Conservation (phyloP, 2,797 vertebrate genomes). For the Pygocentrus nattereri region DNA sequence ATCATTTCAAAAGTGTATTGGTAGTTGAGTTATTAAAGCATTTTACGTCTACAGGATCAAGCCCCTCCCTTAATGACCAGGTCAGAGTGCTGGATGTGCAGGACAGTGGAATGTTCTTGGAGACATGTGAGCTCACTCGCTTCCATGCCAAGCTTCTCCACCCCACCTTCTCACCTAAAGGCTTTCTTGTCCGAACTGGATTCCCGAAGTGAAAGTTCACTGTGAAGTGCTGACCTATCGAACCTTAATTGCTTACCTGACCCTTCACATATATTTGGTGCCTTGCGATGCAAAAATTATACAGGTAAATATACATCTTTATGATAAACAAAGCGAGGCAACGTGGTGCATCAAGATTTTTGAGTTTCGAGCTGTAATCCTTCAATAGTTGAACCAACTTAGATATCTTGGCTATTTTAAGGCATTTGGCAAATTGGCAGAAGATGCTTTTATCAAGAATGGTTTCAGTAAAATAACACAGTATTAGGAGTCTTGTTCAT, state of each 20-base stretch:
- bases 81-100: constrained; percentile 55
- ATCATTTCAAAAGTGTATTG: not conserved
- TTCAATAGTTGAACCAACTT: too few species aligned
- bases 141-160: constrained; percentile 53
- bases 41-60: constrained; percentile 1
- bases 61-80: not conserved
- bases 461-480: too few species aligned
- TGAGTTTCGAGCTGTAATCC: too few species aligned
- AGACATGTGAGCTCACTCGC: constrained; percentile 47
- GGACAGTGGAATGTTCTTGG: constrained; percentile 26
- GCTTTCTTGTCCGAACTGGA: constrained; percentile 28
- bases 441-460: too few species aligned
- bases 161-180: constrained; percentile 46
- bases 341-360: too few species aligned
- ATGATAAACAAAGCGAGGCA: too few species aligned
- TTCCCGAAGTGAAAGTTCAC: constrained; percentile 32
- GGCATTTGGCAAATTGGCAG: too few species aligned
- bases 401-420: too few species aligned
- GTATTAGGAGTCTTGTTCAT: too few species aligned
- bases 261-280: constrained; percentile 53
- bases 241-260: constrained; percentile 27
- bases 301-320: constrained; percentile 36
- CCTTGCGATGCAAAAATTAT: constrained; percentile 34
- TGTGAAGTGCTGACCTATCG: constrained; percentile 52
- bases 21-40: not conserved